phyloP scores from a whole-genome alignment of 2,888 invertebrate species.

The Abscondita cerata region DNA sequence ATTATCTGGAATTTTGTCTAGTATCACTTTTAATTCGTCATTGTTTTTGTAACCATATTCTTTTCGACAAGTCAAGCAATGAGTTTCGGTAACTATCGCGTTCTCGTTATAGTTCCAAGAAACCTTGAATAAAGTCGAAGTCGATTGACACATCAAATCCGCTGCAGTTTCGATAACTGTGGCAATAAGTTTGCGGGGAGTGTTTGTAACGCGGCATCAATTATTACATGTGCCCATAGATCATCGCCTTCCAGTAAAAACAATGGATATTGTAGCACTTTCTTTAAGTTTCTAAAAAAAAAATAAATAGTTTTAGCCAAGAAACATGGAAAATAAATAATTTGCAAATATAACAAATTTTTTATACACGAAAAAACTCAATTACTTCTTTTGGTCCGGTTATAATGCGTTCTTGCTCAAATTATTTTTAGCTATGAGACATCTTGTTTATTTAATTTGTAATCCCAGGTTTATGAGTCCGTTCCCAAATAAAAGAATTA shows the following conservation, averaged over 20 bases:
- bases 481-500: too few species aligned
- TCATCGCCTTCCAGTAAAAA: constrained; percentile 17
- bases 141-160: constrained; percentile 45
- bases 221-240: constrained; percentile 23
- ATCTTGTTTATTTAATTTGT: too few species aligned
- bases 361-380: too few species aligned
- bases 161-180: constrained; percentile 40
- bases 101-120: constrained; percentile 26
- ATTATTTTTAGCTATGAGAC: too few species aligned
- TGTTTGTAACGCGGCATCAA: constrained; percentile 13
- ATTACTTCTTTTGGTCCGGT: too few species aligned
- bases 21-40: not conserved
- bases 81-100: constrained; percentile 23
- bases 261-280: constrained; percentile 20
- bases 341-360: too few species aligned
- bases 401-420: too few species aligned
- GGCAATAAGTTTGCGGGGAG: not conserved
- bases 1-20: not conserved
- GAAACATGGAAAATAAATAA: too few species aligned
- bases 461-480: too few species aligned
- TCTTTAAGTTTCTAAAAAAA: constrained; percentile 28
- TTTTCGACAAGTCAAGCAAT: constrained; percentile 20
- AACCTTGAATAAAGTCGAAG: constrained; percentile 41
- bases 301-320: not conserved
- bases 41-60: not conserved